Evolutionary conservation across 2,113 vertebrate genomes (phyloP).

Genomic region (Rousettus leschenaultii): DNA sequence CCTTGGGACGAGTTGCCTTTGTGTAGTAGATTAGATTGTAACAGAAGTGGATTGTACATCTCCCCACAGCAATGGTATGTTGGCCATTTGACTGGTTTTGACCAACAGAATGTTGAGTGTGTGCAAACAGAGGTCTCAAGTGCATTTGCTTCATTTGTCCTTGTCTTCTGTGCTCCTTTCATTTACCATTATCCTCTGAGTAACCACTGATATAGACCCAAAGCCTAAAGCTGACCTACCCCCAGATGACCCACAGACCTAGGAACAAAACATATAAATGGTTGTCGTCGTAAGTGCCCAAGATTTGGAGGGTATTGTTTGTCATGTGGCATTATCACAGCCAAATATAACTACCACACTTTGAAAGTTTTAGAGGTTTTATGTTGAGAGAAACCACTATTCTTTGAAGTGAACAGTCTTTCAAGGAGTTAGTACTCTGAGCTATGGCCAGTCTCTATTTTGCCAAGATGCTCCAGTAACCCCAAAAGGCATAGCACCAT

Average conservation of each 20-base stretch:
- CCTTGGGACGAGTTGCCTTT: neutral
- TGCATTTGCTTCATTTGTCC: neutral
- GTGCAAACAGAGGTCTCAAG: neutral
- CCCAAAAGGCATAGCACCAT: neutral
- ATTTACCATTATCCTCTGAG: neutral
- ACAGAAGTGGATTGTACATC: neutral
- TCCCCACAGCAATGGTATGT: accelerated
- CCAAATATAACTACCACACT: neutral
- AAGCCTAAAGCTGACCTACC: neutral
- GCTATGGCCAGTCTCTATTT: neutral
- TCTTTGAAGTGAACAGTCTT: neutral
- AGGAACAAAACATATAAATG: neutral
- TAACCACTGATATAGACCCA: neutral
- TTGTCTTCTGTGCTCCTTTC: neutral
- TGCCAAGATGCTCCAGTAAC: neutral
- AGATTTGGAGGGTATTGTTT: neutral
- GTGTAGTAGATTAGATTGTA: too few species aligned
- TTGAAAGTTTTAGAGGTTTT: neutral
- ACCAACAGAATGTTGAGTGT: neutral
- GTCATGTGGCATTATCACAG: neutral
- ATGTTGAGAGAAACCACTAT: neutral
- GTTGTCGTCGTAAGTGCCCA: neutral
- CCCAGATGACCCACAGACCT: neutral
- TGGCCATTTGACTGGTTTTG: neutral
- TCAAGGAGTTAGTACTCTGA: neutral